Evolutionary conservation across 2,113 vertebrate genomes (phyloP).

Genomic region (Merops nubicus): DNA sequence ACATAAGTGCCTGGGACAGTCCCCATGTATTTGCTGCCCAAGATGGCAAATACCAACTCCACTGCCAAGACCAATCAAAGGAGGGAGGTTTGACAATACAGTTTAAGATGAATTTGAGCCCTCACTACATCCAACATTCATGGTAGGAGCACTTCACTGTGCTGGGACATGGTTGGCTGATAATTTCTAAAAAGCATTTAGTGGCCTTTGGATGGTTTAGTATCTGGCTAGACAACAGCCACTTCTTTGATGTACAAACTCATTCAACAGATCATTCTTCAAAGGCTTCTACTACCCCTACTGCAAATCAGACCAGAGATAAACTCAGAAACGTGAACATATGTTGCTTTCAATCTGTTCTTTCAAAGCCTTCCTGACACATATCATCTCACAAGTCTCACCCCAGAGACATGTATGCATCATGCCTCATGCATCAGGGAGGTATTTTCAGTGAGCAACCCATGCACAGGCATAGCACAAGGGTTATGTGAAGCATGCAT

Average conservation of each 20-base stretch:
- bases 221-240: background rate
- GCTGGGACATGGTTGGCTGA: background rate
- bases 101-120: background rate
- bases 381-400: background rate
- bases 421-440: background rate
- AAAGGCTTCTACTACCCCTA: background rate
- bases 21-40: rapidly evolving
- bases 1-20: rapidly evolving
- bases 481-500: too few species aligned
- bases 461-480: background rate
- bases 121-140: rapidly evolving
- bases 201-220: background rate
- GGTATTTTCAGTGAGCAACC: background rate
- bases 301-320: background rate
- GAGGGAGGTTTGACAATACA: background rate
- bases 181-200: background rate
- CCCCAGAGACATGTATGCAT: background rate
- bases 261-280: background rate
- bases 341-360: background rate
- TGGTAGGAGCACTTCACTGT: background rate
- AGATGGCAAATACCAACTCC: background rate
- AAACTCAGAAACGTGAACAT: background rate
- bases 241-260: background rate
- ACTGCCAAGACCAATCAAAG: background rate
- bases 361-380: background rate